These are phyloP conservation scores for Centropyge bicolor DNA, from an alignment of 2,797 vertebrate species.

Conservation along the genomic window DNA sequence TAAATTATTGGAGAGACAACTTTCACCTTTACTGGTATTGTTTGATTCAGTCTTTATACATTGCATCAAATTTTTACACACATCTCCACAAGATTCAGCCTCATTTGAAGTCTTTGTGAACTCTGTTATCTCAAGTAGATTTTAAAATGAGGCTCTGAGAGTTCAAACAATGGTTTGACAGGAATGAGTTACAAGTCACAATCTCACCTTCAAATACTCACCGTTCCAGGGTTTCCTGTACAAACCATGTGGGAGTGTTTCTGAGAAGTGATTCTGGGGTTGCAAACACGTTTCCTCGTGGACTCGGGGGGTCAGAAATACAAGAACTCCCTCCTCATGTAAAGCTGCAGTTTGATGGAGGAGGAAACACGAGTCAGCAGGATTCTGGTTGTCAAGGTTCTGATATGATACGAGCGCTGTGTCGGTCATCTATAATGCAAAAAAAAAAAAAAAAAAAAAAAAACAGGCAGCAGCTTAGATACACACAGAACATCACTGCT, in stretches of 20 bases:
- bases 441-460: too few relatives aligned
- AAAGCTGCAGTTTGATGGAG: neutral
- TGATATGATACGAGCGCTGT: slow-evolving; percentile 7
- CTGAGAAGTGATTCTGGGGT: neutral
- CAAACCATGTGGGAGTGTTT: neutral
- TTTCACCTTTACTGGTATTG: too few relatives aligned
- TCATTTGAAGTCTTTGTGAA: neutral
- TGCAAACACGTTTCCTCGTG: neutral
- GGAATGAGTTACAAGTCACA: neutral
- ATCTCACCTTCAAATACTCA: neutral
- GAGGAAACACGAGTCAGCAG: slow-evolving; percentile 24
- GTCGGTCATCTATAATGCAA: slow-evolving; percentile 40
- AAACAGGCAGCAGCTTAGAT: neutral
- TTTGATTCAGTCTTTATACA: too few relatives aligned
- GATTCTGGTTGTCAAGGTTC: neutral
- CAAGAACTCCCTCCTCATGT: neutral
- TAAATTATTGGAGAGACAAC: too few relatives aligned
- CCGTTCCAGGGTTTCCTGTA: neutral
- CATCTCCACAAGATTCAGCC: too few relatives aligned
- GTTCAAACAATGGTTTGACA: too few relatives aligned
- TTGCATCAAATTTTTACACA: too few relatives aligned
- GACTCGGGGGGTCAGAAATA: neutral
- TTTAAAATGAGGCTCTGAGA: neutral
- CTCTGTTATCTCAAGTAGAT: neutral
- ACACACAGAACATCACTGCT: slow-evolving; percentile 4